These are phyloP conservation scores for Cyrtorhinus lividipennis DNA, from an alignment of 1,140 invertebrate species.

Conservation along the genomic window DNA sequence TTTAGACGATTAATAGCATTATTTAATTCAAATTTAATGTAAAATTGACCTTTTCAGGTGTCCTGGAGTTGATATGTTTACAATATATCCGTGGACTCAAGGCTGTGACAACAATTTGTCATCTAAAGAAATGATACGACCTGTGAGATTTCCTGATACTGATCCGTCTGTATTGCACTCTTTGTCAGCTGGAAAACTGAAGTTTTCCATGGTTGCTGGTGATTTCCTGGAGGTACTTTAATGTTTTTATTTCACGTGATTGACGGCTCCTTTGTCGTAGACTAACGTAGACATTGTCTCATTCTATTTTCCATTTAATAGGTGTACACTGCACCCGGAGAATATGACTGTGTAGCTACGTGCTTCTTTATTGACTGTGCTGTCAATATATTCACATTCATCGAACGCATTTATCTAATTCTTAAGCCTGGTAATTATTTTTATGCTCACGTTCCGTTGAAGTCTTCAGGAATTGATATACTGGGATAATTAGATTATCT, in stretches of 20 bases:
- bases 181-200: constrained; percentile 42
- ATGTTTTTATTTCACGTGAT: constrained; percentile 4
- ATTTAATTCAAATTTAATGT: too few species aligned
- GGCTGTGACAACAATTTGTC: constrained; percentile 80
- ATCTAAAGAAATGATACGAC: constrained; percentile 61
- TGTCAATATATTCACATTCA: constrained; percentile 85
- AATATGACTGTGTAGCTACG: constrained; percentile 87
- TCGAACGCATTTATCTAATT: constrained; percentile 87
- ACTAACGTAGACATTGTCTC: too few species aligned
- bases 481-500: background rate
- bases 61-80: constrained; percentile 38
- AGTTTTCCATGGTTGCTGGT: constrained; percentile 92
- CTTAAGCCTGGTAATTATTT: constrained; percentile 51
- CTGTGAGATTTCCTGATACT: constrained; percentile 79
- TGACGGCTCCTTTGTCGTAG: too few species aligned
- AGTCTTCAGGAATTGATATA: background rate
- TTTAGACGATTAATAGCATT: too few species aligned
- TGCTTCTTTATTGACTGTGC: constrained; percentile 99
- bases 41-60: too few species aligned
- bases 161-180: constrained; percentile 42
- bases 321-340: constrained; percentile 57
- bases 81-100: constrained; percentile 85
- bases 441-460: background rate
- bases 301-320: too few species aligned
- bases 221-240: constrained; percentile 69